Conservation (phyloP, 1,140 invertebrate species). For the Penaeus vannamei region DNA sequence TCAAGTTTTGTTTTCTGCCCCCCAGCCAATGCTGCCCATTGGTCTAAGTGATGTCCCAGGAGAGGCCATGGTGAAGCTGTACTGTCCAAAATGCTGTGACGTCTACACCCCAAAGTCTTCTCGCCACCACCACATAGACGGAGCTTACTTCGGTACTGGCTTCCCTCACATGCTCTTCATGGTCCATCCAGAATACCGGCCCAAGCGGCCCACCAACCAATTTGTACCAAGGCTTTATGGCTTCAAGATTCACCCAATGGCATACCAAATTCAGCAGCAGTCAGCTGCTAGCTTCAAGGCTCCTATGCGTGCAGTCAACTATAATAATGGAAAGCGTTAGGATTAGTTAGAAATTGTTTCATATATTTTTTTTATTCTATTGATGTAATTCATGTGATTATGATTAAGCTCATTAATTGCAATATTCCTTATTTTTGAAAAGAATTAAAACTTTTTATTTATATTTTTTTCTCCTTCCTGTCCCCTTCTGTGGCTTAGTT, state of each 20-base stretch:
- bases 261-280: constrained; percentile 97
- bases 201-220: constrained; percentile 95
- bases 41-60: constrained; percentile 98
- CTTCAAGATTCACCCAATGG: constrained; percentile 99
- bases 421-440: too few species aligned
- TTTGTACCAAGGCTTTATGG: constrained; percentile 99
- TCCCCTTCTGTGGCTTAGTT: neutral
- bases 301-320: constrained; percentile 80
- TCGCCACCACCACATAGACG: constrained; percentile 99
- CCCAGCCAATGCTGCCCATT: constrained; percentile 95
- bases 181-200: constrained; percentile 99
- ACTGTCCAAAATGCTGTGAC: constrained; percentile 99
- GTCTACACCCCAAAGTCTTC: constrained; percentile 99
- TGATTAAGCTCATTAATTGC: neutral
- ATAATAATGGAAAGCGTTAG: constrained; percentile 73
- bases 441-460: too few species aligned
- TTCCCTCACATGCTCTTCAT: constrained; percentile 99
- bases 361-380: neutral
- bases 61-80: constrained; percentile 99
- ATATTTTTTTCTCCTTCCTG: neutral
- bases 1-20: constrained; percentile 43
- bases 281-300: constrained; percentile 92
- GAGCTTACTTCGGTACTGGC: constrained; percentile 99
- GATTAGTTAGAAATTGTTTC: neutral
- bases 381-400: constrained; percentile 27